Percentiles rank a stretch among this genome's conserved stretches.
phyloP scores from a whole-genome alignment of 2,797 vertebrate species.

The Parambassis ranga region DNA sequence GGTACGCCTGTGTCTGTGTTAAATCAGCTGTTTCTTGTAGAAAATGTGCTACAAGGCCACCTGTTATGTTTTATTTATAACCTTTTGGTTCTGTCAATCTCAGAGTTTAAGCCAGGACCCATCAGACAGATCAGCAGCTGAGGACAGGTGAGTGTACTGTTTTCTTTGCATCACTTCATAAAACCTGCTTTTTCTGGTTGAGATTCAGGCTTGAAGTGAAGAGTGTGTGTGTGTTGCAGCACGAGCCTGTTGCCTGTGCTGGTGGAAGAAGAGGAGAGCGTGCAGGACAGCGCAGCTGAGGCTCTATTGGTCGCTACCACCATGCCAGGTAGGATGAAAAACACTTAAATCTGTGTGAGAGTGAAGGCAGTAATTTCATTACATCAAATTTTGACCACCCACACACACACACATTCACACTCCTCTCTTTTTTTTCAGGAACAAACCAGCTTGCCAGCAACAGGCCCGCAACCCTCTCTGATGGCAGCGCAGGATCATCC shows the following conservation, averaged over 20 bases:
- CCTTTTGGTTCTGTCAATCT: slow-evolving; percentile 7
- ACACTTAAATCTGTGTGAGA: neutral
- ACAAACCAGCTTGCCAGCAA: slow-evolving; percentile 27
- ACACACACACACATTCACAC: slow-evolving; percentile 14
- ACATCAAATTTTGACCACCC: slow-evolving; percentile 24
- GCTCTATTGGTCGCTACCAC: slow-evolving; percentile 8
- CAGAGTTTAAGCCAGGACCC: slow-evolving; percentile 63
- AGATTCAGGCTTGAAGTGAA: too few relatives aligned
- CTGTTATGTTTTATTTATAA: slow-evolving; percentile 25
- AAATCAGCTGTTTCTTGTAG: slow-evolving; percentile 31
- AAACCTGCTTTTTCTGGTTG: neutral
- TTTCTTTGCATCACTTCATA: rapidly evolving
- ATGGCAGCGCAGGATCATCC: slow-evolving; percentile 13
- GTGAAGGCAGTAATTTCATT: neutral
- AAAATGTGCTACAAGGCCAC: slow-evolving; percentile 11
- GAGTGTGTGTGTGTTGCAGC: slow-evolving; percentile 47
- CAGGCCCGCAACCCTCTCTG: neutral
- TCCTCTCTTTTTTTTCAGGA: slow-evolving; percentile 43
- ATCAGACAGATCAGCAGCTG: slow-evolving; percentile 45
- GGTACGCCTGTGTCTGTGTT: slow-evolving; percentile 42
- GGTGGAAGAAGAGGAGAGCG: slow-evolving; percentile 69
- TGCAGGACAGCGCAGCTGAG: slow-evolving; percentile 36
- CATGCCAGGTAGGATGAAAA: slow-evolving; percentile 59
- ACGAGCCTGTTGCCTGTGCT: slow-evolving; percentile 69
- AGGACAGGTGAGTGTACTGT: slow-evolving; percentile 66